Evolutionary conservation across 2,113 vertebrate species (phyloP), one percentile per base, ranked within the genome.

Genomic region (Polypterus bichir): DNA sequence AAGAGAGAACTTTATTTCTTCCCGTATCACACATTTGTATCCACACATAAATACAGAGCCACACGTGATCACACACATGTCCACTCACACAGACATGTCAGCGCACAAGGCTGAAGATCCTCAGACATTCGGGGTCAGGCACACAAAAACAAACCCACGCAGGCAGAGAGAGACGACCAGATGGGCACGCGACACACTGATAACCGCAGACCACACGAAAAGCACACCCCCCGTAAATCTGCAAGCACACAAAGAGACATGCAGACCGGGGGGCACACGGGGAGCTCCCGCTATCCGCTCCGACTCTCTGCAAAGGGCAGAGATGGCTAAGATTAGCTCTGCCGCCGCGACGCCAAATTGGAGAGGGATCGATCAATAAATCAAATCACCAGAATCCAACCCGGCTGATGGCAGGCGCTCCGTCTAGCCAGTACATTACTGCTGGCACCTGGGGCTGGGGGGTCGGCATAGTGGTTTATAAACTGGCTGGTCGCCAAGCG

Each of bases 381-480:
- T 97, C 93, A 97, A 97, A 97, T 91, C 88, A 84, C 73, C 80
- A 83, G 88, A 88, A 97, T 97, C 96, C 27, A 91, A 96, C 97
- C 78, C 84, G 76, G 76, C 91, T 88, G 88, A 93, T 94, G 88
- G 89, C 87, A 81, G 86, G 66, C 71, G 82, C 80, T 84, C 83
- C 83, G 93, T 91, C 92, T 90, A 89, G 88, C 84, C 88, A 77
- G 83, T 83, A 88, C 89, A 90, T 95, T 95, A 95, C 92, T 88
- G 78, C 88, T 87, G 88, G 88, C 89, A 92, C 79, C 81, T 83
- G 60, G 48, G 4, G 49, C 60, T 45, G 60, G 27, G 27, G 27
- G 27, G 27, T 27, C 9, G 10, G 62, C 57, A 60, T 64, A 87
- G 82, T 79, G 71, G 72, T 45, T 77, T 78, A 57, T 80, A 74